Evolutionary conservation across 2,888 invertebrate species (phyloP).

Genomic region (Drosophila yooni): DNA sequence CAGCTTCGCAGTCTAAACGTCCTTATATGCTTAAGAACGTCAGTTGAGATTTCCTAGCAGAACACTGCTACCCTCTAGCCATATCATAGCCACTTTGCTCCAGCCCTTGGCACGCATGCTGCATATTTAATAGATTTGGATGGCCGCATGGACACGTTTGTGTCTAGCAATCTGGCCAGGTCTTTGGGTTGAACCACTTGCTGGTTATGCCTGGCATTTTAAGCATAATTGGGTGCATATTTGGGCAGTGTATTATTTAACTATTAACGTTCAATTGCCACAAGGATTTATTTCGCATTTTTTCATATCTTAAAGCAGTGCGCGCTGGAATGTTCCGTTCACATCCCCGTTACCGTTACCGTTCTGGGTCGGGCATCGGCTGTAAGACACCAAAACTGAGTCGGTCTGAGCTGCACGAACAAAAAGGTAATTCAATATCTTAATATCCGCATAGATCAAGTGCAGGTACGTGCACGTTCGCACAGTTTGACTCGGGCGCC

Average conservation of each 20-base stretch:
- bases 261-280: conserved; percentile 78
- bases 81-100: conserved; percentile 28
- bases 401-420: conserved; percentile 71
- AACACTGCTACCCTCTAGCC: background rate
- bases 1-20: conserved; percentile 1
- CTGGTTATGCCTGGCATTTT: conserved; percentile 71
- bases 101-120: conserved; percentile 60
- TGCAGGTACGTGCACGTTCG: conserved; percentile 79
- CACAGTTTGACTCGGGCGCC: conserved; percentile 76
- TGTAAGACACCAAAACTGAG: conserved; percentile 22
- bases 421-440: conserved; percentile 77
- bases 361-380: background rate
- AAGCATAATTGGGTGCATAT: conserved; percentile 75
- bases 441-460: conserved; percentile 79
- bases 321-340: conserved; percentile 41
- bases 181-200: conserved; percentile 42
- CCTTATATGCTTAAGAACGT: background rate
- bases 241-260: conserved; percentile 75
- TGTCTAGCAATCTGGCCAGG: conserved; percentile 30
- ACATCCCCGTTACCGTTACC: conserved; percentile 1
- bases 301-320: conserved; percentile 53
- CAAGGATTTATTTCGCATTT: conserved; percentile 66
- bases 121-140: conserved; percentile 73
- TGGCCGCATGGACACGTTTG: conserved; percentile 50
- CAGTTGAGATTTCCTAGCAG: conserved; percentile 37